Conservation (phyloP, 1,140 invertebrate genomes). For the Bilobella aurantiaca region DNA sequence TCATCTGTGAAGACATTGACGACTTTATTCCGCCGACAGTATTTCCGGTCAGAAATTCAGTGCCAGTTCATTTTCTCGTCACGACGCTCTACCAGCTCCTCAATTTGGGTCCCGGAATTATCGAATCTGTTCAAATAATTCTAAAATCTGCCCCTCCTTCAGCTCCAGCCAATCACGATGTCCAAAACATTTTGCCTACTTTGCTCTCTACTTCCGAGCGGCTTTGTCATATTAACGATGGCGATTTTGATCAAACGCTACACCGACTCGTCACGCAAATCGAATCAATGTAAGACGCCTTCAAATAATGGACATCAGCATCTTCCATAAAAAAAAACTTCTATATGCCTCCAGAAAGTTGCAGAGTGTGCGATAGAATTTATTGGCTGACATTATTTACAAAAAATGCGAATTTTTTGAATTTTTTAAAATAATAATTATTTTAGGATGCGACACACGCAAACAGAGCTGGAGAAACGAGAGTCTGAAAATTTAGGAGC, state of each 20-base stretch:
- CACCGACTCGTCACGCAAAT: constrained; percentile 32
- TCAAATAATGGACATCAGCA: too few relatives aligned
- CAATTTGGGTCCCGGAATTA: constrained; percentile 24
- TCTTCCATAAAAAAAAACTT: too few relatives aligned
- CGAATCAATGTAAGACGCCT: constrained; percentile 34
- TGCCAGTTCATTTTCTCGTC: constrained; percentile 31
- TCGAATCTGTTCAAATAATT: constrained; percentile 5
- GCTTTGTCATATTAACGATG: constrained; percentile 34
- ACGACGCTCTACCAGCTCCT: constrained; percentile 30
- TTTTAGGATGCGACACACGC: constrained; percentile 28
- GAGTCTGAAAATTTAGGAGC: not conserved
- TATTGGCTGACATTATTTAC: not conserved
- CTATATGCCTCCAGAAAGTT: too few relatives aligned
- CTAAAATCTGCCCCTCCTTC: too few relatives aligned
- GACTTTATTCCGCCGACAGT: constrained; percentile 25
- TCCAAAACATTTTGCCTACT: constrained; percentile 14
- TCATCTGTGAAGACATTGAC: constrained; percentile 35
- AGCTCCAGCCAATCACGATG: not conserved
- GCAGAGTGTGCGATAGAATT: not conserved
- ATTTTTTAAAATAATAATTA: not conserved
- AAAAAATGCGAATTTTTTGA: not conserved
- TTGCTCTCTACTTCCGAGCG: constrained; percentile 32
- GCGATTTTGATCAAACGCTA: constrained; percentile 32
- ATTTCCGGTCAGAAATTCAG: constrained; percentile 26
- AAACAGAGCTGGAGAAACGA: constrained; percentile 12